A percentile compares a stretch with the other conserved stretches of the same genome.
phyloP scores from a whole-genome alignment of 2,797 vertebrate species.

The Eleutherodactylus coqui region DNA sequence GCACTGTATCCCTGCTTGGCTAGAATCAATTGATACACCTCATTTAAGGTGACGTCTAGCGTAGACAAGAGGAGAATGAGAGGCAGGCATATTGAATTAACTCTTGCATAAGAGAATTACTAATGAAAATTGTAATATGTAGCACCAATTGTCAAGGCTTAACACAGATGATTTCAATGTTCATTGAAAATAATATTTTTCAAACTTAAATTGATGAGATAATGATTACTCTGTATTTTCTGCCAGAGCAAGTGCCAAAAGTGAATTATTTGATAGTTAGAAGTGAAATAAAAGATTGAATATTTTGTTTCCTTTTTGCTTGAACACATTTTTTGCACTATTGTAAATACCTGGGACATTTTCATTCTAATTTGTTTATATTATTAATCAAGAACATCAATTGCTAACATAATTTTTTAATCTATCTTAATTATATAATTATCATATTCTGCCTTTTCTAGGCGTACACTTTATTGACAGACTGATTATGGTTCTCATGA shows the following conservation, averaged over 20 bases:
- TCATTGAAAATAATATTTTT: background rate
- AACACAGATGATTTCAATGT: background rate
- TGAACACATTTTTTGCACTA: background rate
- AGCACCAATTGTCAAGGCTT: background rate
- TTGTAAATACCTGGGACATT: background rate
- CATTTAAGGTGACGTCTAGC: slow-evolving; percentile 29
- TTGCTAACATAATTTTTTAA: no score
- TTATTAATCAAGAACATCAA: no score
- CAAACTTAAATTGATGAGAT: background rate
- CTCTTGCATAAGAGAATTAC: background rate
- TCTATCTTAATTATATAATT: no score
- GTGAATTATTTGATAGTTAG: background rate
- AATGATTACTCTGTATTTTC: background rate
- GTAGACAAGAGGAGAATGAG: background rate
- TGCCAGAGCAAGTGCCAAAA: background rate
- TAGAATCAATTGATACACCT: slow-evolving; percentile 41
- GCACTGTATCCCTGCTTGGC: background rate
- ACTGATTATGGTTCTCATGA: no score
- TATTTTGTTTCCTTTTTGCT: background rate
- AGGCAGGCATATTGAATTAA: slow-evolving; percentile 3
- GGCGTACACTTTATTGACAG: no score
- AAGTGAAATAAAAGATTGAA: background rate
- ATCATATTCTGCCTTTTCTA: no score
- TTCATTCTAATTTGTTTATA: no score
- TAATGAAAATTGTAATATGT: slow-evolving; percentile 27